phyloP scores from a whole-genome alignment of 53 echinoderm and acorn worm species.

The Astropecten irregularis region DNA sequence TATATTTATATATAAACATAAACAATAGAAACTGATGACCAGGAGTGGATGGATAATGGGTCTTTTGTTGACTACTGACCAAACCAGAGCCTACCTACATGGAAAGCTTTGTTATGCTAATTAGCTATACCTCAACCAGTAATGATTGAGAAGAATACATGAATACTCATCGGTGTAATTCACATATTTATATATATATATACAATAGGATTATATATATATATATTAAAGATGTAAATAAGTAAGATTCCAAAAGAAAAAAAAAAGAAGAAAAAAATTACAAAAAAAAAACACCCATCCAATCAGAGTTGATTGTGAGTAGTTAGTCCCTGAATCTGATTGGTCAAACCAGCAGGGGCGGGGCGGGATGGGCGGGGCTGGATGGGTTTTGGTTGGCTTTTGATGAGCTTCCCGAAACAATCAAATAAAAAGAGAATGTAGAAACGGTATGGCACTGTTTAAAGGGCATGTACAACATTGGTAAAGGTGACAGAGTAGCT shows the following conservation, averaged over 20 bases:
- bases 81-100: not conserved
- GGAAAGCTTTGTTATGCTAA: constrained; percentile 8
- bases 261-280: no score
- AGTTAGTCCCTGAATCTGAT: not conserved
- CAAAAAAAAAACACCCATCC: not conserved
- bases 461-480: no score
- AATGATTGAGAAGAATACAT: constrained; percentile 23
- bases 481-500: no score
- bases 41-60: no score
- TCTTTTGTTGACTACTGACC: no score
- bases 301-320: not conserved
- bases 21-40: no score
- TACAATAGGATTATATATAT: constrained; percentile 12
- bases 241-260: not conserved
- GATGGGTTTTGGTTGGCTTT: no score
- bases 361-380: no score
- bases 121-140: not conserved
- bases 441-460: no score
- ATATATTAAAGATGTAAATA: constrained; percentile 31
- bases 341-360: not conserved
- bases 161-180: constrained; percentile 53
- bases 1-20: not conserved
- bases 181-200: constrained; percentile 25
- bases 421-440: no score
- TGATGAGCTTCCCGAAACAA: no score